phyloP scores from a whole-genome alignment of 2,888 invertebrate species.

The Drosophila macrothrix region DNA sequence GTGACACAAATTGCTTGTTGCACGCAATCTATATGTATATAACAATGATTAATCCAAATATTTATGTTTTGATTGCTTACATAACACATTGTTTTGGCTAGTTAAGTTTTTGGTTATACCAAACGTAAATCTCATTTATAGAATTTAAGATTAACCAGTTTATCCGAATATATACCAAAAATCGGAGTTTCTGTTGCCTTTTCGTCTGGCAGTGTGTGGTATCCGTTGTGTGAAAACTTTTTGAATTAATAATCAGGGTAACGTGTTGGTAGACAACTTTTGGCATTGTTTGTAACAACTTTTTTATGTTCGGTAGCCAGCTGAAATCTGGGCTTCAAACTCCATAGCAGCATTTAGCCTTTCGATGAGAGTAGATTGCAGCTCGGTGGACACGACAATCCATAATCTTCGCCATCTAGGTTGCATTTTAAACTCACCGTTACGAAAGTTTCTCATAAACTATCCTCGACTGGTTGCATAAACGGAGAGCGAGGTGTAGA shows the following conservation, averaged over 20 bases:
- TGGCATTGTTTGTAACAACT: slow-evolving; percentile 7
- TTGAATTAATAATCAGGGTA: slow-evolving; percentile 51
- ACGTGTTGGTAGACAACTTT: slow-evolving; percentile 36
- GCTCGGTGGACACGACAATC: slow-evolving; percentile 35
- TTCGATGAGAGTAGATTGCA: slow-evolving; percentile 17
- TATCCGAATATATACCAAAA: background rate
- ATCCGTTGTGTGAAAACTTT: slow-evolving; percentile 41
- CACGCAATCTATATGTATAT: slow-evolving; percentile 12
- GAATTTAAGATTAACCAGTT: background rate
- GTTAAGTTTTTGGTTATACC: background rate
- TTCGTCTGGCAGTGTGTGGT: background rate
- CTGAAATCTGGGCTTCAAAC: slow-evolving; percentile 45
- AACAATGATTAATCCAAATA: background rate
- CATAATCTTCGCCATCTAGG: slow-evolving; percentile 44
- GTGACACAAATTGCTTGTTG: slow-evolving; percentile 17
- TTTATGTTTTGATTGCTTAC: slow-evolving; percentile 23
- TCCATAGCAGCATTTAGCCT: slow-evolving; percentile 40
- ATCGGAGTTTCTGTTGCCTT: background rate
- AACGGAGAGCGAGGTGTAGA: background rate
- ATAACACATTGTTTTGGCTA: slow-evolving; percentile 12
- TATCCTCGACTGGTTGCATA: slow-evolving; percentile 6
- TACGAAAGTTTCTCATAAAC: slow-evolving; percentile 32
- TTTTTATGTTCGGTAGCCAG: slow-evolving; percentile 16
- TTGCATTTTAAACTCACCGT: slow-evolving; percentile 11
- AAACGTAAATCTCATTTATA: background rate